These are phyloP conservation scores for Drosophila kanapiae DNA, from an alignment of 1,140 invertebrate genomes.

Conservation along the genomic window DNA sequence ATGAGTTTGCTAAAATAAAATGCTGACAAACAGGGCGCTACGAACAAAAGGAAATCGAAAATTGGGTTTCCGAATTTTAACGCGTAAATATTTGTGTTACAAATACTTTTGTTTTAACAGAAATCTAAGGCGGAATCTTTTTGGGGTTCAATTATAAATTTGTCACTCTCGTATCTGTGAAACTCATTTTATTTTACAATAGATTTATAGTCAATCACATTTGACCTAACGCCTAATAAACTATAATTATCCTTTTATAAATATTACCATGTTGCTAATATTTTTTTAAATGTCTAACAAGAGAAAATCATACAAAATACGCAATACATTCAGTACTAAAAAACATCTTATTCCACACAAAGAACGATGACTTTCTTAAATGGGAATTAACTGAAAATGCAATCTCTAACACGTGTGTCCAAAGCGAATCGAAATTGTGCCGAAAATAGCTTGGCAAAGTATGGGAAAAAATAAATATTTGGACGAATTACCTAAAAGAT, in stretches of 20 bases:
- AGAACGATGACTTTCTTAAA: conserved; percentile 17
- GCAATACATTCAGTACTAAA: conserved; percentile 4
- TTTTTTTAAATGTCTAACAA: too few relatives aligned
- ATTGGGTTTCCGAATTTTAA: conserved; percentile 5
- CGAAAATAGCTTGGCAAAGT: conserved; percentile 16
- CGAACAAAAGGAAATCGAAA: conserved; percentile 3
- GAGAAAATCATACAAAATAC: neutral
- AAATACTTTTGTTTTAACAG: conserved; percentile 2
- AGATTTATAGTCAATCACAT: too few relatives aligned
- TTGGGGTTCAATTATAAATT: neutral
- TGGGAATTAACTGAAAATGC: conserved; percentile 11
- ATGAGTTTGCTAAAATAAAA: conserved; percentile 37
- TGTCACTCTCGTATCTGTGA: too few relatives aligned
- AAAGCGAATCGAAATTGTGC: conserved; percentile 1
- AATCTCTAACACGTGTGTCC: conserved; percentile 7
- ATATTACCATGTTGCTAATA: too few relatives aligned
- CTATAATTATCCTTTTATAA: too few relatives aligned
- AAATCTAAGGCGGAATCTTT: neutral
- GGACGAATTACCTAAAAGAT: conserved; percentile 24
- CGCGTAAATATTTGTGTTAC: conserved; percentile 8
- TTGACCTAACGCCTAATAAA: too few relatives aligned
- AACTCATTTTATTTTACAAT: too few relatives aligned
- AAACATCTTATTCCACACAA: conserved; percentile 7
- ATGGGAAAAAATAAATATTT: conserved; percentile 16
- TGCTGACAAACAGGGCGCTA: conserved; percentile 8